phyloP scores from a whole-genome alignment of 2,113 vertebrate species.

The Ascaphus truei region DNA sequence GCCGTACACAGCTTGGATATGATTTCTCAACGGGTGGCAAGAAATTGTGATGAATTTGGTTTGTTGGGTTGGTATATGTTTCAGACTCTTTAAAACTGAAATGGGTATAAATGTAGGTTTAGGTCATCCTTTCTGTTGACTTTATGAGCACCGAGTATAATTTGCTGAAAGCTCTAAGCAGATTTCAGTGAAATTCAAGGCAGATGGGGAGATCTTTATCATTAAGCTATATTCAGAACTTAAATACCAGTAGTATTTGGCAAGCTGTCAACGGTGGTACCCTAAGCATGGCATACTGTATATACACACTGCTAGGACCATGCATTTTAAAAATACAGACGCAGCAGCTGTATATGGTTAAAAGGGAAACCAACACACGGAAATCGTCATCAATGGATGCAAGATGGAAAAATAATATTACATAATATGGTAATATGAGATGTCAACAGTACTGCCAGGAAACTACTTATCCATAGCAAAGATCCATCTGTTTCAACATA shows the following conservation, averaged over 20 bases:
- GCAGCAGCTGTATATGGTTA: background rate
- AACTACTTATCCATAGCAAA: constrained; percentile 6
- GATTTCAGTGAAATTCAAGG: background rate
- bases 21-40: background rate
- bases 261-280: background rate
- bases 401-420: constrained; percentile 8
- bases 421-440: constrained; percentile 18
- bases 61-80: too few species aligned
- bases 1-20: too few species aligned
- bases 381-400: background rate
- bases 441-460: constrained; percentile 18
- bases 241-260: background rate
- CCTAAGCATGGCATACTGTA: too few species aligned
- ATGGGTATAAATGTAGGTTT: background rate
- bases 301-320: too few species aligned
- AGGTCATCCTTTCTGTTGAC: background rate
- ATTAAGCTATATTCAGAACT: background rate
- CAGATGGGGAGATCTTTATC: background rate
- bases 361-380: background rate
- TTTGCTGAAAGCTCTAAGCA: background rate
- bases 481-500: constrained; percentile 31
- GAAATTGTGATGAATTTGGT: background rate
- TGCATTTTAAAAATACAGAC: too few species aligned
- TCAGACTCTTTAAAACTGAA: too few species aligned
- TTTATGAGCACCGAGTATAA: constrained; percentile 12